Conservation (phyloP, 2,888 invertebrate genomes). For the Orthosia gothica region DNA sequence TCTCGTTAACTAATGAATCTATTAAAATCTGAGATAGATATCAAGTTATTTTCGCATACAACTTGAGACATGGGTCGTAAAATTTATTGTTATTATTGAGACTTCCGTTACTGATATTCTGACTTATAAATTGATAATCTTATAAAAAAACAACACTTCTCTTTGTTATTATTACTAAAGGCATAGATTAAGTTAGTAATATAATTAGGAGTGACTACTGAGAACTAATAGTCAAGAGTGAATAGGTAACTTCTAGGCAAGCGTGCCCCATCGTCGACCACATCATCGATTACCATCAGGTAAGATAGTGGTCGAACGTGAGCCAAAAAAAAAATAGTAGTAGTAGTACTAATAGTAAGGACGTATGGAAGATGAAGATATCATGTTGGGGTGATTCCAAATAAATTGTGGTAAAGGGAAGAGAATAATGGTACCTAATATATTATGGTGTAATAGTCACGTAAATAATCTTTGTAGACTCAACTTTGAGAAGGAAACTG, state of each 20-base stretch:
- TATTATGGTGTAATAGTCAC: no score
- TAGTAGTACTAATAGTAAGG: no score
- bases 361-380: background rate
- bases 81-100: slow-evolving; percentile 55
- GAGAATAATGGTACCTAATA: no score
- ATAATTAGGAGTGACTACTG: no score
- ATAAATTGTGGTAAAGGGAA: background rate
- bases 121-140: slow-evolving; percentile 4
- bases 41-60: slow-evolving; percentile 49
- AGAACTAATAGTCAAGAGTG: no score
- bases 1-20: slow-evolving; percentile 43
- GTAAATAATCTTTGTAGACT: background rate
- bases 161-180: background rate
- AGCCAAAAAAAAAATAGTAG: no score
- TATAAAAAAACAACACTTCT: background rate
- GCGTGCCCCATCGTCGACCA: no score
- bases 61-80: slow-evolving; percentile 39
- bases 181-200: background rate
- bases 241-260: no score
- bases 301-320: no score
- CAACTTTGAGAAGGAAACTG: background rate
- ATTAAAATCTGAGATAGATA: slow-evolving; percentile 37
- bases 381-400: background rate
- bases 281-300: no score
- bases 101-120: slow-evolving; percentile 50